phyloP scores from a whole-genome alignment of 2,888 invertebrate genomes.

The Protonemura montana region DNA sequence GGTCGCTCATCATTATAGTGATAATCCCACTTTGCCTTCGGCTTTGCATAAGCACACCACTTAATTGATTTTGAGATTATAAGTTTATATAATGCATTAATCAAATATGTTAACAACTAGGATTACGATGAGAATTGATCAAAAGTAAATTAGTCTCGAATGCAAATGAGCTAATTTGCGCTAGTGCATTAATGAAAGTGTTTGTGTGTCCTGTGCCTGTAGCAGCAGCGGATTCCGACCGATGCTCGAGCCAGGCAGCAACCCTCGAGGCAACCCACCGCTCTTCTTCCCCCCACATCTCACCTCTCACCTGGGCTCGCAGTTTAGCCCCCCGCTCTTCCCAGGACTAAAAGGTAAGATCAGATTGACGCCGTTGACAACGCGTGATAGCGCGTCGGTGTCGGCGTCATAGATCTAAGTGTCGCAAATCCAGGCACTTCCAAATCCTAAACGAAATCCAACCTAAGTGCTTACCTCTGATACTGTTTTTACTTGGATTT shows the following conservation, averaged over 20 bases:
- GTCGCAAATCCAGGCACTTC: too few species aligned
- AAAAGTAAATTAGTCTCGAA: background rate
- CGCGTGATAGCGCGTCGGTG: too few species aligned
- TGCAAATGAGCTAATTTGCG: background rate
- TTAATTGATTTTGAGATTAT: slow-evolving; percentile 32
- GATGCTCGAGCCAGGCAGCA: slow-evolving; percentile 63
- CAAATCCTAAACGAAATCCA: too few species aligned
- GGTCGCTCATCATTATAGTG: background rate
- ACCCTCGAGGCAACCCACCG: slow-evolving; percentile 69
- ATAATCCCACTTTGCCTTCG: slow-evolving; percentile 14
- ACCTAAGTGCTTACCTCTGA: too few species aligned
- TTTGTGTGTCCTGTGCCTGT: slow-evolving; percentile 48
- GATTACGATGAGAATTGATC: slow-evolving; percentile 5
- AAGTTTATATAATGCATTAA: slow-evolving; percentile 23
- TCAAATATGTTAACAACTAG: slow-evolving; percentile 13
- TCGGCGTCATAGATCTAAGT: too few species aligned
- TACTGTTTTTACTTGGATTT: too few species aligned
- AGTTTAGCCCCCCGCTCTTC: slow-evolving; percentile 83
- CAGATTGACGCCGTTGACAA: too few species aligned
- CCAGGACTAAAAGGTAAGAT: slow-evolving; percentile 77
- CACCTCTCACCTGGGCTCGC: slow-evolving; percentile 79
- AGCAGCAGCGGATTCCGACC: slow-evolving; percentile 69
- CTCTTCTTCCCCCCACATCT: slow-evolving; percentile 86
- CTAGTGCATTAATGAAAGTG: background rate
- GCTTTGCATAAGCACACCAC: slow-evolving; percentile 19